Conservation (phyloP, 2,113 vertebrate genomes). For the Alouatta palliata region DNA sequence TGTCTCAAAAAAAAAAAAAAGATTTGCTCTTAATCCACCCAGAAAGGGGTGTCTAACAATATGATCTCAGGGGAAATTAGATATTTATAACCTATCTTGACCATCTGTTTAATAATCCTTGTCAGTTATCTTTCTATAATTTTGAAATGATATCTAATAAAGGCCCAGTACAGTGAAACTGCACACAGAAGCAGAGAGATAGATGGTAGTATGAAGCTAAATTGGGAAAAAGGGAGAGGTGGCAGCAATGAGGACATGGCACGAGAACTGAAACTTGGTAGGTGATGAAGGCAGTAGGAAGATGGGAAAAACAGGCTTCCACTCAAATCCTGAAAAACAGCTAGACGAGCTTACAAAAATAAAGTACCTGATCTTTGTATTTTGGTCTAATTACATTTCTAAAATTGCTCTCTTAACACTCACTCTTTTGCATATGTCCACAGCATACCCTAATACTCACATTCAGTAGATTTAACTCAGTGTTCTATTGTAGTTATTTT, state of each 20-base stretch:
- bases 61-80: not conserved
- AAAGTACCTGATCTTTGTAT: not conserved
- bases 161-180: not conserved
- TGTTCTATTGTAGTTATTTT: not conserved
- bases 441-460: not conserved
- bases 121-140: not conserved
- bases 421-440: not conserved
- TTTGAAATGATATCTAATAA: constrained; percentile 4
- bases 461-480: not conserved
- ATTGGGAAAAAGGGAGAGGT: constrained; percentile 2
- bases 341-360: not conserved
- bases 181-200: not conserved
- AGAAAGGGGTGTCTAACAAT: not conserved
- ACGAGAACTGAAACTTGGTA: not conserved
- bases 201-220: not conserved
- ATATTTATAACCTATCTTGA: not conserved
- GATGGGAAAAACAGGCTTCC: not conserved
- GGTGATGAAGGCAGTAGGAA: not conserved
- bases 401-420: not conserved
- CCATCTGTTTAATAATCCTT: not conserved
- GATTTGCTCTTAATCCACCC: not conserved
- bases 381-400: not conserved
- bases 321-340: not conserved
- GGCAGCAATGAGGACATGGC: not conserved
- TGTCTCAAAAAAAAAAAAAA: not conserved